A percentile compares a stretch with the other conserved stretches of the same genome.
Evolutionary conservation across 2,888 invertebrate genomes (phyloP).

Genomic region (Callyntrura guangdongensis): DNA sequence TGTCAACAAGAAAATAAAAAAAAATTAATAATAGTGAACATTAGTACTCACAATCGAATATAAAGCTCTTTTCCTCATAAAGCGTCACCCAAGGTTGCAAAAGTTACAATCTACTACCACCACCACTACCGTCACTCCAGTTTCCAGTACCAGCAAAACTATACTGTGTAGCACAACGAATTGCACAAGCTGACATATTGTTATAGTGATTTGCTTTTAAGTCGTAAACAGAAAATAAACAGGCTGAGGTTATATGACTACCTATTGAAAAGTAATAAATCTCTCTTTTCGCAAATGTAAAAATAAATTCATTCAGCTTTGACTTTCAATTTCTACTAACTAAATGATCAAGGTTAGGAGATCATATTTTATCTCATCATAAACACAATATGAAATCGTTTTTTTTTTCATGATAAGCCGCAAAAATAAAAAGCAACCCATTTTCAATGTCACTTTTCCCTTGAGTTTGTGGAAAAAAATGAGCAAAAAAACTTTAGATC

Average conservation of each 20-base stretch:
- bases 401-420: too few species aligned
- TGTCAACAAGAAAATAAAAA: slow-evolving; percentile 66
- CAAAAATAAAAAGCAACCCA: neutral
- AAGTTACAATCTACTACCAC: neutral
- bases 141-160: too few species aligned
- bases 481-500: neutral
- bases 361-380: neutral
- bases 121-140: too few species aligned
- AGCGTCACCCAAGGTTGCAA: neutral
- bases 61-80: neutral
- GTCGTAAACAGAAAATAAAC: too few species aligned
- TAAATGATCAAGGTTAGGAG: neutral
- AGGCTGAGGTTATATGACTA: too few species aligned
- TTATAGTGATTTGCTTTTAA: too few species aligned
- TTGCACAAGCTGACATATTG: too few species aligned
- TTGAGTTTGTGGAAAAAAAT: neutral
- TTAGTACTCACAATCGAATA: neutral
- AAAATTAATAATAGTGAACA: neutral
- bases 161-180: too few species aligned
- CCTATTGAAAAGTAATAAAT: too few species aligned
- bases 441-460: slow-evolving; percentile 6
- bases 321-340: neutral
- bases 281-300: too few species aligned
- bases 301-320: neutral
- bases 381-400: too few species aligned